Percentiles rank a stretch among this genome's conserved stretches.
Conservation (phyloP, 2,797 vertebrate genomes). For the Halcyon smyrnensis region DNA sequence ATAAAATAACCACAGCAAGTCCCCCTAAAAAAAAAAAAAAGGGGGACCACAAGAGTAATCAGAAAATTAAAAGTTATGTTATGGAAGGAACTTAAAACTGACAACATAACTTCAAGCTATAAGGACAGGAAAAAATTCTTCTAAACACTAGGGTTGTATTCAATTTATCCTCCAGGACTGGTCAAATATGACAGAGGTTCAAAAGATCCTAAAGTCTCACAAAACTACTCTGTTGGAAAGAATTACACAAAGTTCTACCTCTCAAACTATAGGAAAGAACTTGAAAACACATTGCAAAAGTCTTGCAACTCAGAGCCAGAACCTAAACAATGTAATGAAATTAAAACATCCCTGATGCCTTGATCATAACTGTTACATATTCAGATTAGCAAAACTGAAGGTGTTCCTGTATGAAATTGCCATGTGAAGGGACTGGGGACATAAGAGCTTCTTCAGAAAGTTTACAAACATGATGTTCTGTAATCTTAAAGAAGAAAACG, state of each 20-base stretch:
- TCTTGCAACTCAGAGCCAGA: background rate
- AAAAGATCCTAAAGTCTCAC: background rate
- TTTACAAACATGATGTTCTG: background rate
- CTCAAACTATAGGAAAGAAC: background rate
- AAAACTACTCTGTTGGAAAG: background rate
- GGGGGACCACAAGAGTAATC: background rate
- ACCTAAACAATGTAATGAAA: background rate
- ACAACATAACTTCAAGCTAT: background rate
- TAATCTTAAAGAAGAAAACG: background rate
- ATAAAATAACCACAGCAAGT: background rate
- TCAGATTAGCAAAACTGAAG: background rate
- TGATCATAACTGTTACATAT: background rate
- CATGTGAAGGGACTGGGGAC: background rate
- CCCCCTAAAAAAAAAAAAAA: background rate
- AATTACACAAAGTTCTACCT: background rate
- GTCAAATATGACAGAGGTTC: background rate
- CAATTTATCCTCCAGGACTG: background rate
- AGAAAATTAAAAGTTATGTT: background rate
- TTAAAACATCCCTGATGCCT: background rate
- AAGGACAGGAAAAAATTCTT: background rate
- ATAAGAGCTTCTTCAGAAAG: background rate
- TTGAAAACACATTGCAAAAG: background rate
- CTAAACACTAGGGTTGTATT: background rate
- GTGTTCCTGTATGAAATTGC: background rate
- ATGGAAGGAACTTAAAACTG: background rate